These are phyloP conservation scores for Clangula hyemalis DNA, from an alignment of 2,797 vertebrate species.

Conservation along the genomic window DNA sequence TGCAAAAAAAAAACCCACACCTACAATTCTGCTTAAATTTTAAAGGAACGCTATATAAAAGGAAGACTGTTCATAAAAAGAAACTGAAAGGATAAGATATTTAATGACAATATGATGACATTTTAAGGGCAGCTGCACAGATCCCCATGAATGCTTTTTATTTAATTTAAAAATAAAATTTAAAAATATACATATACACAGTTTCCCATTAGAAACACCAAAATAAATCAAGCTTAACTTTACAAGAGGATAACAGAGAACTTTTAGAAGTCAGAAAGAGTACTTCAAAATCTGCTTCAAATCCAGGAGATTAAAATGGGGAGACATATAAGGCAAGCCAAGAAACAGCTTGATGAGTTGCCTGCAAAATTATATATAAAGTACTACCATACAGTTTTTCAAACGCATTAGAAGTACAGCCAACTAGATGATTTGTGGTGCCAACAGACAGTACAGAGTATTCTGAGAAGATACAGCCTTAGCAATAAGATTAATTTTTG, in stretches of 20 bases:
- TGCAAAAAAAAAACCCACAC: too few relatives aligned
- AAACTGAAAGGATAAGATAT: background rate
- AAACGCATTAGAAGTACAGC: background rate
- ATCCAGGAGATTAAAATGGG: background rate
- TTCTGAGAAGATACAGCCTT: background rate
- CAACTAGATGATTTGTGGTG: background rate
- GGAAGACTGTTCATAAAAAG: background rate
- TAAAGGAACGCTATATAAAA: background rate
- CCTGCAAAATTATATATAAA: background rate
- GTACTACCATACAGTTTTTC: background rate
- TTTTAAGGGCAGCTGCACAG: background rate
- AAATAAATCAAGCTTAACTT: background rate
- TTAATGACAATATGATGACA: background rate
- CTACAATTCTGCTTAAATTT: background rate
- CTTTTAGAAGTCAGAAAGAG: background rate
- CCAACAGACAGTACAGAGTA: background rate
- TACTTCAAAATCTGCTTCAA: background rate
- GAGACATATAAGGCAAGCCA: background rate
- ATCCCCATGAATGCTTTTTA: background rate
- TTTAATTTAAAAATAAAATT: background rate
- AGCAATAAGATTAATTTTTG: background rate
- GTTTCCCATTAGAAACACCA: background rate
- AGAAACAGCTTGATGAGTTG: background rate
- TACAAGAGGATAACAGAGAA: background rate
- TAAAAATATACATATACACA: background rate